These are phyloP conservation scores for Mormoops blainvillei DNA, from an alignment of 2,113 vertebrate genomes.

Conservation along the genomic window DNA sequence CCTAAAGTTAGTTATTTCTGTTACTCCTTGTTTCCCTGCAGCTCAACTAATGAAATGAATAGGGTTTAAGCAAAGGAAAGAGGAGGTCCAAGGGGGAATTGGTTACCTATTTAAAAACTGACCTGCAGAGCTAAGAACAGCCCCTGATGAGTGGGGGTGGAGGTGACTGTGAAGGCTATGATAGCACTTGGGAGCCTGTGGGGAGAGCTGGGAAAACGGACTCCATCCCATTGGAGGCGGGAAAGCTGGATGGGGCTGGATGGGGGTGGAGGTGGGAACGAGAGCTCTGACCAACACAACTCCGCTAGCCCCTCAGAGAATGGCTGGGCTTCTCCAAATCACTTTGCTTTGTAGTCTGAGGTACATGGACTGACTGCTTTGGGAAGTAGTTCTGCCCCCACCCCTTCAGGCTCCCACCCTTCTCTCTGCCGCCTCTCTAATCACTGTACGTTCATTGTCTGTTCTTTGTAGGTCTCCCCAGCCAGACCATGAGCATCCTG, in stretches of 20 bases:
- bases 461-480: background rate
- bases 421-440: background rate
- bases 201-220: background rate
- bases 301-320: background rate
- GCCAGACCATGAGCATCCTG: background rate
- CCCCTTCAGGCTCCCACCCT: background rate
- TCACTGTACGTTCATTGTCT: constrained; percentile 51
- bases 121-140: background rate
- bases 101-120: background rate
- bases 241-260: background rate
- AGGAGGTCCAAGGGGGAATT: background rate
- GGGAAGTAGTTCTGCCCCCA: background rate
- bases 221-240: background rate
- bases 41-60: background rate
- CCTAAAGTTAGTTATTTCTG: constrained; percentile 1
- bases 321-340: background rate
- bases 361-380: background rate
- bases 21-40: background rate
- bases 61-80: background rate
- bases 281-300: background rate
- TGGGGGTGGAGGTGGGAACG: background rate
- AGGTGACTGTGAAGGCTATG: background rate
- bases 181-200: background rate
- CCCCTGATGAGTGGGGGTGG: background rate
- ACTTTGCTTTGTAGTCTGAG: background rate